Evolutionary conservation across 2,888 invertebrate species (phyloP).

Genomic region (Hyposoter dolosus): DNA sequence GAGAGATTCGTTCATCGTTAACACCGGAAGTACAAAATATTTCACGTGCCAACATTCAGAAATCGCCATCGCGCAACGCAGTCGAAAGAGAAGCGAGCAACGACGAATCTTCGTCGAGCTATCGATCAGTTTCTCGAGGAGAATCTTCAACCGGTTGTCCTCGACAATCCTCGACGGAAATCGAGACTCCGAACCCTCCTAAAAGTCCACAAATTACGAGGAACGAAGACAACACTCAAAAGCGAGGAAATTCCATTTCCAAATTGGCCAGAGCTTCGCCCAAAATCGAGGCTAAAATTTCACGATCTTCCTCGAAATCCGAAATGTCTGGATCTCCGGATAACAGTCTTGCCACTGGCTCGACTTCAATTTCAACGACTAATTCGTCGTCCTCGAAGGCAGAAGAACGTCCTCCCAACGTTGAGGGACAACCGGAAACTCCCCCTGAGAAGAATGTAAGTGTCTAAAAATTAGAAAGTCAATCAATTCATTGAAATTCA

Average conservation of each 20-base stretch:
- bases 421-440: slow-evolving; percentile 69
- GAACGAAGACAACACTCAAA: slow-evolving; percentile 72
- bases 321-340: slow-evolving; percentile 65
- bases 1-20: slow-evolving; percentile 28
- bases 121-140: slow-evolving; percentile 27
- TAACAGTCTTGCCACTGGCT: background rate
- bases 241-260: slow-evolving; percentile 70
- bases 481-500: background rate
- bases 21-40: slow-evolving; percentile 53
- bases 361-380: slow-evolving; percentile 44
- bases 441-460: slow-evolving; percentile 39
- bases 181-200: slow-evolving; percentile 21
- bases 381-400: slow-evolving; percentile 69
- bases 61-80: slow-evolving; percentile 45
- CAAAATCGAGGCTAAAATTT: slow-evolving; percentile 72
- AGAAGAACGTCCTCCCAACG: slow-evolving; percentile 71
- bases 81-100: slow-evolving; percentile 56
- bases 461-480: background rate
- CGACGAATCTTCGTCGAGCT: slow-evolving; percentile 48
- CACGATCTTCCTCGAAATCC: slow-evolving; percentile 69
- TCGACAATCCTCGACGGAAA: slow-evolving; percentile 24
- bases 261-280: slow-evolving; percentile 70
- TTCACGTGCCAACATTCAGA: slow-evolving; percentile 45
- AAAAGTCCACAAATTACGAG: slow-evolving; percentile 66
- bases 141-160: slow-evolving; percentile 32